A percentile compares a stretch with the other conserved stretches of the same genome.
Conservation (phyloP, 2,797 vertebrate species). For the Poecilia wingei region DNA sequence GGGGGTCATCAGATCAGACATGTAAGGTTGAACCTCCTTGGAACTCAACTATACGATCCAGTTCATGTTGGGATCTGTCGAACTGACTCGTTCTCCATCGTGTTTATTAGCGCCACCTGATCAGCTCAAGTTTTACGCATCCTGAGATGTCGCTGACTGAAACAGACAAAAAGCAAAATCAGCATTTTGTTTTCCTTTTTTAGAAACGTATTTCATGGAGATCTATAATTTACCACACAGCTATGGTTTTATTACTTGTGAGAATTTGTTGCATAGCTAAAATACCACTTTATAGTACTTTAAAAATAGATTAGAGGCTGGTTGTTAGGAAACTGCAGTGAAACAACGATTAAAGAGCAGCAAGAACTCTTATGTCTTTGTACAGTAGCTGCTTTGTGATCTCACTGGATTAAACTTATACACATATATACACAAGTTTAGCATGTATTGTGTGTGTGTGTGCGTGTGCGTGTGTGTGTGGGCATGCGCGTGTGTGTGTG, state of each 20-base stretch:
- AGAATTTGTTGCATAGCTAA: neutral
- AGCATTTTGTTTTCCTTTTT: neutral
- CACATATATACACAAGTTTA: constrained; percentile 52
- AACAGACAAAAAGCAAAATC: neutral
- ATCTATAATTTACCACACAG: too few relatives aligned
- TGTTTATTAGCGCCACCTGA: neutral
- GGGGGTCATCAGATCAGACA: neutral
- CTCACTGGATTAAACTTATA: constrained; percentile 58
- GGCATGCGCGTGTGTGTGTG: neutral
- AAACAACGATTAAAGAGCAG: neutral
- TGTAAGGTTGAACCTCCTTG: neutral
- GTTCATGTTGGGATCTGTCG: neutral
- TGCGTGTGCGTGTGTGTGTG: neutral
- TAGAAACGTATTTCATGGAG: neutral
- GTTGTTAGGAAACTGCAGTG: neutral
- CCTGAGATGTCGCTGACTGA: neutral
- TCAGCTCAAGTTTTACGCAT: neutral
- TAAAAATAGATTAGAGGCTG: neutral
- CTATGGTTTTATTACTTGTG: neutral
- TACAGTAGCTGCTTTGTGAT: constrained; percentile 46
- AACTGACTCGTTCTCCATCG: neutral
- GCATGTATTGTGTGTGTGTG: neutral
- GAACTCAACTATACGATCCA: neutral
- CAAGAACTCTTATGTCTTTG: constrained; percentile 15
- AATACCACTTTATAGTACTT: neutral